phyloP scores from a whole-genome alignment of 2,113 vertebrate genomes.

The Epinephelus cyanopodus region DNA sequence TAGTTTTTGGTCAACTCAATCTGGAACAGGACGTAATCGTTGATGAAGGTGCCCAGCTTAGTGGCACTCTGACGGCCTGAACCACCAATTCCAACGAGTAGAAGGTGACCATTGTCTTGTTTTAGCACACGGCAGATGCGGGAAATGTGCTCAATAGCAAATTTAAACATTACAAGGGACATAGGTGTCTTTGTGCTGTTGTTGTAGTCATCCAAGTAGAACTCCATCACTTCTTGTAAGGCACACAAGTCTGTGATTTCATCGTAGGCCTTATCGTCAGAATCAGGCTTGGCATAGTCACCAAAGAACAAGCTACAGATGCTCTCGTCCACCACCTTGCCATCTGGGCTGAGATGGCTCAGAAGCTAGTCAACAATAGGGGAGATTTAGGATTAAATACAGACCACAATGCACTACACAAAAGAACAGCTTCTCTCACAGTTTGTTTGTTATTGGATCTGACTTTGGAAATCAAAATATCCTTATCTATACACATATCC shows the following conservation, averaged over 20 bases:
- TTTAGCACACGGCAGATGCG: conserved; percentile 93
- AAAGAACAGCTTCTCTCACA: neutral
- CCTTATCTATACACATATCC: no score
- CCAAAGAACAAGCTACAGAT: conserved; percentile 93
- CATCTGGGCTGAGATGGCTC: conserved; percentile 87
- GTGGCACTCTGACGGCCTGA: conserved; percentile 91
- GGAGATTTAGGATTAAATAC: conserved; percentile 32
- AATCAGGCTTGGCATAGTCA: conserved; percentile 87
- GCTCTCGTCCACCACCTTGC: conserved; percentile 87
- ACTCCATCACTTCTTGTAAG: conserved; percentile 89
- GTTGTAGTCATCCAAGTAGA: conserved; percentile 93
- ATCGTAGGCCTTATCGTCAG: conserved; percentile 86
- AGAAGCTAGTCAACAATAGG: conserved; percentile 84
- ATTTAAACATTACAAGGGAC: conserved; percentile 94
- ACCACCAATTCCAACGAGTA: conserved; percentile 92
- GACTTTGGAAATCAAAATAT: neutral
- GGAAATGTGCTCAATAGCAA: conserved; percentile 94
- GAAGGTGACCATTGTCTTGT: conserved; percentile 91
- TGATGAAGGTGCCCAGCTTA: conserved; percentile 91
- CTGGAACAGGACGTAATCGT: conserved; percentile 88
- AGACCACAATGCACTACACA: neutral
- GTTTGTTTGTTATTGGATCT: neutral
- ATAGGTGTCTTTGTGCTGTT: conserved; percentile 91
- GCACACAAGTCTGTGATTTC: conserved; percentile 90
- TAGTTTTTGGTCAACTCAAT: conserved; percentile 93